Conservation (phyloP, 2,797 vertebrate genomes). For the Rousettus madagascariensis region DNA sequence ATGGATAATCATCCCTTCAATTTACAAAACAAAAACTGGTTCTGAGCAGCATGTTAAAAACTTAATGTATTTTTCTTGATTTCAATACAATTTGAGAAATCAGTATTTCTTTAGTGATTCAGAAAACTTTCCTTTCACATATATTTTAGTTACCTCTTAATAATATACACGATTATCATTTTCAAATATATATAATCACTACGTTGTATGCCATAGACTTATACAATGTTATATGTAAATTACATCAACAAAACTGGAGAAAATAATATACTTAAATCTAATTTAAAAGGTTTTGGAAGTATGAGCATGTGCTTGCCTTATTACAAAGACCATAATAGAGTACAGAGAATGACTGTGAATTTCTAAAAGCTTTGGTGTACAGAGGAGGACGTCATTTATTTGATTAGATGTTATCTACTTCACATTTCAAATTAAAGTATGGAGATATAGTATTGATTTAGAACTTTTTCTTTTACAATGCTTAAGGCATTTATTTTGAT, state of each 20-base stretch:
- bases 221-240: background rate
- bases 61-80: slow-evolving; percentile 1
- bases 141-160: background rate
- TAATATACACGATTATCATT: background rate
- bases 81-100: slow-evolving; percentile 54
- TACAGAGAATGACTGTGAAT: background rate
- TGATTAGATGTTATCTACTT: background rate
- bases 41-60: background rate
- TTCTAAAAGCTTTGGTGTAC: background rate
- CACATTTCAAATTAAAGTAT: background rate
- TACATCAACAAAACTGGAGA: background rate
- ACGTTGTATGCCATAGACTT: background rate
- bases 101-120: slow-evolving; percentile 22
- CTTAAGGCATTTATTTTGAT: background rate
- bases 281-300: background rate
- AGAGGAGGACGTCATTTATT: background rate
- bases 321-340: fast-evolving
- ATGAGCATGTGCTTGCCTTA: background rate
- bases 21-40: background rate
- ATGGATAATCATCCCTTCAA: background rate
- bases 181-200: background rate
- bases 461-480: background rate
- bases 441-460: background rate
- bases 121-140: slow-evolving; percentile 42
- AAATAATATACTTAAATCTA: background rate